Conservation (phyloP, 2,888 invertebrate species). For the Mylabris sibirica region DNA sequence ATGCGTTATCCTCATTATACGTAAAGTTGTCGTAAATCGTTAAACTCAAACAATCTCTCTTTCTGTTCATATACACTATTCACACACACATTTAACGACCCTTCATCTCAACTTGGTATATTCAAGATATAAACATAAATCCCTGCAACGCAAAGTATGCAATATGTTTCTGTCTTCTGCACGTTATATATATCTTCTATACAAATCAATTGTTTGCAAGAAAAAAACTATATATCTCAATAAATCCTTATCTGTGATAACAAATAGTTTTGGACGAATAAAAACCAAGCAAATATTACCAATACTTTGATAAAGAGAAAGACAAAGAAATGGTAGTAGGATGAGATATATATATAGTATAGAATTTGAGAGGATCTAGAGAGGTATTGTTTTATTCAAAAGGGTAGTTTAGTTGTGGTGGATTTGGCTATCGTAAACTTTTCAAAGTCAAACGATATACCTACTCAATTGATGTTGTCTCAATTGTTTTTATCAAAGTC, state of each 20-base stretch:
- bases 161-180: slow-evolving; percentile 38
- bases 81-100: slow-evolving; percentile 17
- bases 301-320: slow-evolving; percentile 38
- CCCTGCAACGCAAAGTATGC: slow-evolving; percentile 38
- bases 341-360: not conserved
- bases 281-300: not conserved
- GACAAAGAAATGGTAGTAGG: slow-evolving; percentile 32
- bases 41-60: slow-evolving; percentile 38
- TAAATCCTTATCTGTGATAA: slow-evolving; percentile 34
- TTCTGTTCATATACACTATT: not conserved
- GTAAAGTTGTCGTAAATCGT: slow-evolving; percentile 16
- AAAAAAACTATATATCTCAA: slow-evolving; percentile 33
- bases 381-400: slow-evolving; percentile 50
- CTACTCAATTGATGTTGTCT: slow-evolving; percentile 42
- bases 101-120: slow-evolving; percentile 24
- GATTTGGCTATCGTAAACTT: slow-evolving; percentile 52
- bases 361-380: slow-evolving; percentile 42
- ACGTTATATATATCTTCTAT: slow-evolving; percentile 23
- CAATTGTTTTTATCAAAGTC: slow-evolving; percentile 48
- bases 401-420: slow-evolving; percentile 50
- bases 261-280: slow-evolving; percentile 23
- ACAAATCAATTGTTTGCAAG: slow-evolving; percentile 38
- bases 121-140: slow-evolving; percentile 42
- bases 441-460: slow-evolving; percentile 41
- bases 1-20: not conserved